Evolutionary conservation across 2,888 invertebrate genomes (phyloP).

Genomic region (Clostera curtula): DNA sequence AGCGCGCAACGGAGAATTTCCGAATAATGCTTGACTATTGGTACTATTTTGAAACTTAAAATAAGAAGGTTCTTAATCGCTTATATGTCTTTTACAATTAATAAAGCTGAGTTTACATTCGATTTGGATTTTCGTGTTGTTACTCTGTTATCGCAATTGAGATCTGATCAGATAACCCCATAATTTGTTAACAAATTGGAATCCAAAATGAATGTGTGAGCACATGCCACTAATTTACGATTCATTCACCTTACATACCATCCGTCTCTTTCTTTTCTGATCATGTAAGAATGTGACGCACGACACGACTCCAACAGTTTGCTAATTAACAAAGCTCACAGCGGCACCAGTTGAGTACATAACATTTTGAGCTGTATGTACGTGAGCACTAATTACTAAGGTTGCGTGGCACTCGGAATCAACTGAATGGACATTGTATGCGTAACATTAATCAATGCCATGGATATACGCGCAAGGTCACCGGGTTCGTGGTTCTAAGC

Average conservation of each 20-base stretch:
- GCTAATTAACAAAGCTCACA: slow-evolving; percentile 58
- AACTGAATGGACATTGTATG: slow-evolving; percentile 60
- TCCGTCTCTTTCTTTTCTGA: slow-evolving; percentile 36
- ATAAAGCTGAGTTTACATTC: no score
- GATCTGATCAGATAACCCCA: slow-evolving; percentile 2
- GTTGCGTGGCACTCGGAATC: slow-evolving; percentile 24
- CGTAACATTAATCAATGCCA: slow-evolving; percentile 67
- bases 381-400: slow-evolving; percentile 27
- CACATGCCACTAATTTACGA: slow-evolving; percentile 35
- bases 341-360: slow-evolving; percentile 24
- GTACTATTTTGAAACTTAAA: no score
- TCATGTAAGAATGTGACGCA: slow-evolving; percentile 46
- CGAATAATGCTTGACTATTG: no score
- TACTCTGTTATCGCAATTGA: no score
- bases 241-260: slow-evolving; percentile 49
- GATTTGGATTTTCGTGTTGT: no score
- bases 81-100: no score
- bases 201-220: slow-evolving; percentile 12
- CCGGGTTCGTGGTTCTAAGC: slow-evolving; percentile 36
- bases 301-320: slow-evolving; percentile 43
- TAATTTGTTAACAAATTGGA: background rate
- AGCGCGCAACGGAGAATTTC: no score
- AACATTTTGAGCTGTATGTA: slow-evolving; percentile 41
- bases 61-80: no score
- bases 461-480: slow-evolving; percentile 56